A percentile compares a stretch with the other conserved stretches of the same genome.
phyloP scores from a whole-genome alignment of 2,113 vertebrate species.

The Carollia perspicillata region DNA sequence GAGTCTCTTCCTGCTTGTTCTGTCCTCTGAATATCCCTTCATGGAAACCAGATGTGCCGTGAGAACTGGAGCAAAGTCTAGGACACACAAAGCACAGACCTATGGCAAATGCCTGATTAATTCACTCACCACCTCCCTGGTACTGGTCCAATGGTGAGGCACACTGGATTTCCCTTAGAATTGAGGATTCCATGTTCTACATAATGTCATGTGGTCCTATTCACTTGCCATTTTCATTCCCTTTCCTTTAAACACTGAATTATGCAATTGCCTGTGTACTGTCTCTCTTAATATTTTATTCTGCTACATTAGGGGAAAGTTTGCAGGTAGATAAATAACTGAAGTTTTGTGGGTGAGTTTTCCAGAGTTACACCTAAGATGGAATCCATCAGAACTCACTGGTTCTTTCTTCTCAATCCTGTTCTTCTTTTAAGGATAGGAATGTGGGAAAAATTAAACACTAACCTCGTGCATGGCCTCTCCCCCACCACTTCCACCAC shows the following conservation, averaged over 20 bases:
- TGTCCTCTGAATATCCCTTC: background rate
- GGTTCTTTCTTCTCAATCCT: background rate
- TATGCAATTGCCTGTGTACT: background rate
- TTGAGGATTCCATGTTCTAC: background rate
- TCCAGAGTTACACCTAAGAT: background rate
- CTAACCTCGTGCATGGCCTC: background rate
- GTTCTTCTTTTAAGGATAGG: background rate
- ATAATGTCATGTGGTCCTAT: background rate
- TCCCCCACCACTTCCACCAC: fast-evolving
- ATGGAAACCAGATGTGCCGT: background rate
- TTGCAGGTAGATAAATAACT: background rate
- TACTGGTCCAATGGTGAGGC: background rate
- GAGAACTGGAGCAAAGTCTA: background rate
- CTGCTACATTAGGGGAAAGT: background rate
- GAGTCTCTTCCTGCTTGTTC: background rate
- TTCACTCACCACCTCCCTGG: background rate
- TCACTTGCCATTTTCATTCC: background rate
- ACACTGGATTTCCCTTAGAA: background rate
- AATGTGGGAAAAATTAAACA: background rate
- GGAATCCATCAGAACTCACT: background rate
- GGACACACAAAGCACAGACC: background rate
- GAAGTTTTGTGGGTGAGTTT: background rate
- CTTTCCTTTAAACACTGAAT: background rate
- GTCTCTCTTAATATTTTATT: background rate
- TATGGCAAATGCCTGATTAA: background rate